Base-by-base conservation (phyloP, 2,888 invertebrate species). In the Drosophila lutescens region DNA sequence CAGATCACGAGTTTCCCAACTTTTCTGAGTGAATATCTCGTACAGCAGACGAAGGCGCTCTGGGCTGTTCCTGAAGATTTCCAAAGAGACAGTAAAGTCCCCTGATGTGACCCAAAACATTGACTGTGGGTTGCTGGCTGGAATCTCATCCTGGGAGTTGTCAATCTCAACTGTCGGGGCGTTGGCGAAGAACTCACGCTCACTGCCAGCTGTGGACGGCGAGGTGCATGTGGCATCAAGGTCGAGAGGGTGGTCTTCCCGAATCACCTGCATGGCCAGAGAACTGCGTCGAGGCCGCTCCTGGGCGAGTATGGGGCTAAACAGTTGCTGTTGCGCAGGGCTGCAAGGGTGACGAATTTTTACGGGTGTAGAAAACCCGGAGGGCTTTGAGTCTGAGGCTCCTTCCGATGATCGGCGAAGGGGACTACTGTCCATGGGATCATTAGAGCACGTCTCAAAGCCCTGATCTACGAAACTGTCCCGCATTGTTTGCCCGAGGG, bases 361-460 rank as follows among this genome's bases (percentile, higher is more conserved):
- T 0, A 89, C 80, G 0, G 91, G 91, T 0, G 91, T 91, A 0
- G 91, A 91, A 30, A 79, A 90, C 0, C 76, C 70, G 0, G 83
- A 78, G 0, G 83, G 83, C 10, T 72, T 80, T 0, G 66, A 58
- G 1, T 49, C 38, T 4, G 13, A 30, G 32, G 44, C 6, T 3
- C 73, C 70, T 13, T 53, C n/a, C 0, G 79, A 79, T 8, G 55
- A 10, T 7, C 74, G 55, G 10, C 87, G 78, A 20, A 81, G n/a
- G 0, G 91, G 90, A 68, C 90, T 90, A n/a, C 15, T 54, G 4
- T 90, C 88, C 47, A 66, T 65, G 12, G 75, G 71, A 20, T 88
- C 86, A 15, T 90, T 90, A 4, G 91, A 90, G 30, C 86, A 89
- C 0, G 91, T 91, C 67, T 91, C 91, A 26, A 91, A 91, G n/a